phyloP scores from a whole-genome alignment of 1,140 invertebrate species.

The Bombus sylvicola region DNA sequence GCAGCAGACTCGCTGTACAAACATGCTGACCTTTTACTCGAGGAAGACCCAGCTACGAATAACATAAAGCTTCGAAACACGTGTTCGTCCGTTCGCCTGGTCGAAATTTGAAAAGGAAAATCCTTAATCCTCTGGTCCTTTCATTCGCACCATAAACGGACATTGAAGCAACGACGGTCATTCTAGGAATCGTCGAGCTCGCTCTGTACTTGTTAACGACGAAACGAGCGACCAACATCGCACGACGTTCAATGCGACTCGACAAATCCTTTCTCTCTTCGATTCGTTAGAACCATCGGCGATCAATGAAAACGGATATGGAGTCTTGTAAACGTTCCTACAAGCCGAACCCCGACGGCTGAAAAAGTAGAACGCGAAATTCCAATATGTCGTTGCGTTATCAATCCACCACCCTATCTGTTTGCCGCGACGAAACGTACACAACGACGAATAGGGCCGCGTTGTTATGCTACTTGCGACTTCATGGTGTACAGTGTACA shows the following conservation, averaged over 20 bases:
- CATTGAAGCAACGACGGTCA: no score
- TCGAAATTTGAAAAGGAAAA: background rate
- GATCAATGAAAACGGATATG: background rate
- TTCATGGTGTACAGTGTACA: constrained; percentile 4
- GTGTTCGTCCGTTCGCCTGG: background rate
- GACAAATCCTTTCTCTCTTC: constrained; percentile 3
- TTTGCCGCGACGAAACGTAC: constrained; percentile 9
- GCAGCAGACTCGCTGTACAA: background rate
- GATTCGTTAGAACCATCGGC: background rate
- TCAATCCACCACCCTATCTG: constrained; percentile 2
- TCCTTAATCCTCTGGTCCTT: background rate
- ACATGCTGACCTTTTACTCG: background rate
- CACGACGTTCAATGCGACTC: background rate
- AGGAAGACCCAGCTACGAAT: no score
- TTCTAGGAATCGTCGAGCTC: constrained; percentile 6
- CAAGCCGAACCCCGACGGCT: no score
- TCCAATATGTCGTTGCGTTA: constrained; percentile 1
- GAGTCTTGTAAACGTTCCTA: background rate
- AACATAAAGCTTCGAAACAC: background rate
- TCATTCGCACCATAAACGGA: constrained; percentile 27
- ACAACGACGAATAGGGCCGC: constrained; percentile 44
- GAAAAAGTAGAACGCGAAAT: constrained; percentile 8
- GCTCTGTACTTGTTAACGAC: background rate
- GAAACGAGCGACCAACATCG: constrained; percentile 2
- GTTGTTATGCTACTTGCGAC: constrained; percentile 71